A percentile compares a stretch with the other conserved stretches of the same genome.
Evolutionary conservation across 2,113 vertebrate genomes (phyloP).

Genomic region (Verasper variegatus): DNA sequence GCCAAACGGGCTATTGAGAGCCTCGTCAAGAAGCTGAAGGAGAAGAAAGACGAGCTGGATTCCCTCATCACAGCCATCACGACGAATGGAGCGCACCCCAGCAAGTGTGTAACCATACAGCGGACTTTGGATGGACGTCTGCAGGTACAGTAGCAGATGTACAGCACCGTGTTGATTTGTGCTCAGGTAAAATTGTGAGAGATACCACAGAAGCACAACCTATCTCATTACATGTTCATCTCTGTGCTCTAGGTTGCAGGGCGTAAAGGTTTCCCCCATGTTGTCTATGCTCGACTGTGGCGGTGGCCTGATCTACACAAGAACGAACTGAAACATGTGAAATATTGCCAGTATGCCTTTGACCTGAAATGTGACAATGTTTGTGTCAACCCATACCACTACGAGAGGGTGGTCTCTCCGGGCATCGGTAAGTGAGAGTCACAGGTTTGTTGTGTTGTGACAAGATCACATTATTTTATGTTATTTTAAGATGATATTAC

Average conservation of each 20-base stretch:
- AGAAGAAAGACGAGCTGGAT: conserved; percentile 98
- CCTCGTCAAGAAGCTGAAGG: conserved; percentile 97
- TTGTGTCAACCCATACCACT: conserved; percentile 98
- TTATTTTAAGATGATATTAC: neutral
- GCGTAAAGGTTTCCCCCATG: conserved; percentile 97
- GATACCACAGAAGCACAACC: neutral
- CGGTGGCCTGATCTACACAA: conserved; percentile 99
- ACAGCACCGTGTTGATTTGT: neutral
- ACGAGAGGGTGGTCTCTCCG: conserved; percentile 96
- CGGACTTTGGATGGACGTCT: conserved; percentile 95
- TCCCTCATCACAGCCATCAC: conserved; percentile 97
- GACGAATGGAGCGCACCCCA: conserved; percentile 97
- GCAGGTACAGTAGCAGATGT: conserved; percentile 82
- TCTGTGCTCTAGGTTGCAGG: conserved; percentile 89
- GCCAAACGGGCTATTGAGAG: conserved; percentile 97
- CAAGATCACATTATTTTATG: neutral
- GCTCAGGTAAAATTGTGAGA: neutral
- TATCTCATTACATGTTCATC: neutral
- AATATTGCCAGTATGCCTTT: conserved; percentile 99
- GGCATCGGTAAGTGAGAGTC: conserved; percentile 89
- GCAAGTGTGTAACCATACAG: conserved; percentile 98
- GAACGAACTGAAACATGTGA: conserved; percentile 98
- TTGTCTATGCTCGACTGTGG: conserved; percentile 97
- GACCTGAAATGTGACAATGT: conserved; percentile 98
- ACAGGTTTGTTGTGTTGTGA: neutral